Evolutionary conservation across 2,113 vertebrate genomes (phyloP).

Genomic region (Edolisoma coerulescens): DNA sequence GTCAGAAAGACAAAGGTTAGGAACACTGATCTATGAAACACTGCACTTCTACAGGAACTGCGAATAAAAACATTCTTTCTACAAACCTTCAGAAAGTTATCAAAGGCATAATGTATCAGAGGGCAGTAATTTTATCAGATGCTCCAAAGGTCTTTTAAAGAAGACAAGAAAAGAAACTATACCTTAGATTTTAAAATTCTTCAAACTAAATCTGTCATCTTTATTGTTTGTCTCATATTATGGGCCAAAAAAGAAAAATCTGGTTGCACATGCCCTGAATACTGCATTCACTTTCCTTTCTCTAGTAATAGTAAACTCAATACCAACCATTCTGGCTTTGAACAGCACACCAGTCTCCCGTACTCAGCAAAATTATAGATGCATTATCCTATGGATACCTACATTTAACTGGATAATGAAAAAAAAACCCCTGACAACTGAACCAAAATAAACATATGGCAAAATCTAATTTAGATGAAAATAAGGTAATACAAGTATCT

Average conservation of each 20-base stretch:
- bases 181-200: neutral
- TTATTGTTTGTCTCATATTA: neutral
- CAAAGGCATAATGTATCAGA: neutral
- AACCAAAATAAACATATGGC: neutral
- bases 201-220: neutral
- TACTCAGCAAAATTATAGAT: neutral
- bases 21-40: neutral
- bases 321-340: neutral
- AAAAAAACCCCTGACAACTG: neutral
- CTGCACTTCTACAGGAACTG: neutral
- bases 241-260: neutral
- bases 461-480: conserved; percentile 18
- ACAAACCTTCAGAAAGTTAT: neutral
- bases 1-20: neutral
- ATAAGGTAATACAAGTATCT: neutral
- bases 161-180: neutral
- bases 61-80: neutral
- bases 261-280: neutral
- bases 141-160: neutral
- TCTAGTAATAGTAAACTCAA: neutral
- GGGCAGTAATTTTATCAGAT: neutral
- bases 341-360: neutral
- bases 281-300: neutral
- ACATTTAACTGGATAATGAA: neutral
- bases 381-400: neutral